Conservation (phyloP, 53 echinoderm and acorn worm genomes). For the Actinopyga echinites region DNA sequence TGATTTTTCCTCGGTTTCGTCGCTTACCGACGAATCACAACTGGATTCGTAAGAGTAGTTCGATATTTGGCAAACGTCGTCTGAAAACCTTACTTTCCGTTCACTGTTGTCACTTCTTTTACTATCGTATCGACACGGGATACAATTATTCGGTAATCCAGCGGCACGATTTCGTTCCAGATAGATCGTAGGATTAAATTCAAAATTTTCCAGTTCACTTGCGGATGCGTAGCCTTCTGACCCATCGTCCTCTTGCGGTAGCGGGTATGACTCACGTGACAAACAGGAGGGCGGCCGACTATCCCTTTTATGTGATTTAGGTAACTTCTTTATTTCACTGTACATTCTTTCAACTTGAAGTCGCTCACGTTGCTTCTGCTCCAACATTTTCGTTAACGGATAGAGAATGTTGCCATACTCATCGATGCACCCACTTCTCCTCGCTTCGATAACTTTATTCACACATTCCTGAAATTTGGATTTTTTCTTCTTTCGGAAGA, state of each 20-base stretch:
- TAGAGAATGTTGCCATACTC: constrained; percentile 83
- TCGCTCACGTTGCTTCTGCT: neutral
- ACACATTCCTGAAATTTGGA: constrained; percentile 83
- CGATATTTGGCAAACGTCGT: constrained; percentile 78
- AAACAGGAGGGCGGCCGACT: neutral
- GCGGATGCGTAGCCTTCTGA: constrained; percentile 92
- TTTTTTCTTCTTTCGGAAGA: constrained; percentile 73
- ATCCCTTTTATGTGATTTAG: neutral
- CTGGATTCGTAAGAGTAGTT: neutral
- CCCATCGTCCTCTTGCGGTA: constrained; percentile 90
- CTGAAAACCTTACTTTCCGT: constrained; percentile 79
- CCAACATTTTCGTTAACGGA: constrained; percentile 36
- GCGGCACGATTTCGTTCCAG: constrained; percentile 78
- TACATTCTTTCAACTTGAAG: too few relatives aligned
- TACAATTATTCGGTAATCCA: constrained; percentile 53
- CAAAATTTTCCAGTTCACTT: constrained; percentile 76
- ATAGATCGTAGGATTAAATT: constrained; percentile 86
- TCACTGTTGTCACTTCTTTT: constrained; percentile 58
- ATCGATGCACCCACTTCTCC: constrained; percentile 88
- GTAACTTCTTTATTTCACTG: too few relatives aligned
- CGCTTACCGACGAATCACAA: neutral
- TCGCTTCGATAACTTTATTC: constrained; percentile 82
- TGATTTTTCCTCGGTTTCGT: neutral
- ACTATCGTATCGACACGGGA: constrained; percentile 46
- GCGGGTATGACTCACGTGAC: constrained; percentile 73